Conservation (phyloP, 2,797 vertebrate species). For the Euthynnus affinis region DNA sequence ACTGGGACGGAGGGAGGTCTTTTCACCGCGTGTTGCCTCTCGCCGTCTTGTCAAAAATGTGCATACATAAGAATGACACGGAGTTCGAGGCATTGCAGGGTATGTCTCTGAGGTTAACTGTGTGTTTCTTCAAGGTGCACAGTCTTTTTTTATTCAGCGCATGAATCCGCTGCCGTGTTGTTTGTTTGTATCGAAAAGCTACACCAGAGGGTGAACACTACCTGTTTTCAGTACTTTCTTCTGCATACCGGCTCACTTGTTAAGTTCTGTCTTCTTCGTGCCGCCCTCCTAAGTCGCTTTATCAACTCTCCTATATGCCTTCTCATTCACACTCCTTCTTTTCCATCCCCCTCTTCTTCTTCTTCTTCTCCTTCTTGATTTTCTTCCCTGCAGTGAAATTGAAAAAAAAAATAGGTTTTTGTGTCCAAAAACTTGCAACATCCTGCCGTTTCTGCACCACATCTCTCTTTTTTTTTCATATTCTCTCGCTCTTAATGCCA, state of each 20-base stretch:
- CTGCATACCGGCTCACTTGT: neutral
- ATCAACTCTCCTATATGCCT: neutral
- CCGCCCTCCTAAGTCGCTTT: neutral
- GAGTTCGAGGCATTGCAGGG: neutral
- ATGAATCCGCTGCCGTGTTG: neutral
- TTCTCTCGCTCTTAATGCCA: conserved; percentile 80
- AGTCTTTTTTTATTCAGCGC: neutral
- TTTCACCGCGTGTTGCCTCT: conserved; percentile 45
- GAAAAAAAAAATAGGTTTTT: neutral
- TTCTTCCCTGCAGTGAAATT: conserved; percentile 14
- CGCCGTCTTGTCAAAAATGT: conserved; percentile 22
- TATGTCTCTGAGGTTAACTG: neutral
- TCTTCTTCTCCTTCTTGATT: conserved; percentile 1
- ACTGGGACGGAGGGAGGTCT: conserved; percentile 50
- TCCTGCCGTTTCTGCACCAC: conserved; percentile 57
- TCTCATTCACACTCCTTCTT: conserved; percentile 5
- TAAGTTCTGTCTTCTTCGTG: neutral
- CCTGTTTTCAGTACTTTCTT: neutral
- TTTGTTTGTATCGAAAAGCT: neutral
- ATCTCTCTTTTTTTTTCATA: conserved; percentile 52
- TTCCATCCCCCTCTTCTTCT: neutral
- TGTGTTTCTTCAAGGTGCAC: neutral
- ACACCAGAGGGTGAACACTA: conserved; percentile 10
- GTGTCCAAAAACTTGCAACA: conserved; percentile 43
- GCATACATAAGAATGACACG: conserved; percentile 3